Evolutionary conservation across 2,888 invertebrate genomes (phyloP).

Genomic region (Ganaspis brasiliensis): DNA sequence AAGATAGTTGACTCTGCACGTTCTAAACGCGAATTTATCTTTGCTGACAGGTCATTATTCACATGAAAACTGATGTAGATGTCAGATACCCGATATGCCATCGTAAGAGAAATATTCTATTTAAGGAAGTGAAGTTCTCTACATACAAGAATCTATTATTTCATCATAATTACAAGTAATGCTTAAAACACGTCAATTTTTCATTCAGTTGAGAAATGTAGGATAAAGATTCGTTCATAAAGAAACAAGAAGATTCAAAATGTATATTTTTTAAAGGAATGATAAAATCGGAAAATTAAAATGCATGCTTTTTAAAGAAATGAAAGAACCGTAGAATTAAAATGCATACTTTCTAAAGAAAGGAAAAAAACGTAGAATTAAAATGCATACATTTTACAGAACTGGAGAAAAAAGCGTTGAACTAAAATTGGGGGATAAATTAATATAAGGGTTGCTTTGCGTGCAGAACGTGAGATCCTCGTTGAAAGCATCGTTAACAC

Average conservation of each 20-base stretch:
- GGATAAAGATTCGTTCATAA: too few species aligned
- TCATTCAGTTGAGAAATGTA: too few species aligned
- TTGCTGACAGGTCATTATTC: slow-evolving; percentile 66
- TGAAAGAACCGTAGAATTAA: too few species aligned
- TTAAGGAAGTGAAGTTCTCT: not conserved
- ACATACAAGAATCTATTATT: not conserved
- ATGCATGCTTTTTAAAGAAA: too few species aligned
- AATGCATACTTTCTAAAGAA: not conserved
- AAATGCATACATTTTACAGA: not conserved
- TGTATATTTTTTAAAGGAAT: too few species aligned
- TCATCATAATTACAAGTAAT: too few species aligned
- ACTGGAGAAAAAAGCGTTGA: not conserved
- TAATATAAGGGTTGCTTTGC: slow-evolving; percentile 38
- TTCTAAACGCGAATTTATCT: slow-evolving; percentile 61
- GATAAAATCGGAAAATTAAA: too few species aligned
- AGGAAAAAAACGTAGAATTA: too few species aligned
- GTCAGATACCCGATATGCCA: slow-evolving; percentile 30
- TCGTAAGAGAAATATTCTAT: slow-evolving; percentile 18
- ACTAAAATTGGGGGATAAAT: slow-evolving; percentile 37
- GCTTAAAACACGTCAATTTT: too few species aligned
- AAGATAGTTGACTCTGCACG: not conserved
- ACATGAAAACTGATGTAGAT: slow-evolving; percentile 51
- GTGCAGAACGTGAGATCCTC: slow-evolving; percentile 38
- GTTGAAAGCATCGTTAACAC: slow-evolving; percentile 67
- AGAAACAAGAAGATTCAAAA: too few species aligned